These are phyloP conservation scores for Maconellicoccus hirsutus DNA, from an alignment of 1,140 invertebrate species.

Conservation along the genomic window DNA sequence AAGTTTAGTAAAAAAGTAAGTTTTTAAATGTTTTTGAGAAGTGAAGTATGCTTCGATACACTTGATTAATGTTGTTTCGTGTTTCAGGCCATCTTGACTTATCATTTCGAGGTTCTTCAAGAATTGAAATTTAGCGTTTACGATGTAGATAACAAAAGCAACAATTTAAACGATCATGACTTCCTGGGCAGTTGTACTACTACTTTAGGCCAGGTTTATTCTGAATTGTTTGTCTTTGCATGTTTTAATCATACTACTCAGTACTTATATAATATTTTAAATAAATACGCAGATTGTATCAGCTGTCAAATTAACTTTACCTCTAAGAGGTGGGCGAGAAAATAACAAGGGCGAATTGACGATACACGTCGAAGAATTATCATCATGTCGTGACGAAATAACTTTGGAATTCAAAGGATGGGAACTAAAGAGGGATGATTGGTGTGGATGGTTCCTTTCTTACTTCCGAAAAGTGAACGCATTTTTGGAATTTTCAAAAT, in stretches of 20 bases:
- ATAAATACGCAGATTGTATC: conserved; percentile 35
- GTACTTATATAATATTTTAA: no score
- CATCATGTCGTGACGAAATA: conserved; percentile 41
- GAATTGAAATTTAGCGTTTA: conserved; percentile 40
- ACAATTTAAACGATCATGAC: conserved; percentile 40
- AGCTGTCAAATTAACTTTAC: conserved; percentile 31
- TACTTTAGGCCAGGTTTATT: conserved; percentile 37
- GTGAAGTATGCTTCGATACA: no score
- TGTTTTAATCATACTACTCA: neutral
- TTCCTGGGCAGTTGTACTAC: conserved; percentile 42
- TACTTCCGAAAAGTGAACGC: conserved; percentile 36
- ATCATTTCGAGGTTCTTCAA: conserved; percentile 41
- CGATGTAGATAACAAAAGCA: conserved; percentile 41
- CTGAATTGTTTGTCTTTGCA: neutral
- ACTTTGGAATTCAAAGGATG: conserved; percentile 34
- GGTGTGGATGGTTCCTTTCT: conserved; percentile 36
- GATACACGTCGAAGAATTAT: conserved; percentile 43
- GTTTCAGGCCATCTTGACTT: conserved; percentile 34
- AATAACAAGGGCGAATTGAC: conserved; percentile 34
- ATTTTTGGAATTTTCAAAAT: conserved; percentile 42
- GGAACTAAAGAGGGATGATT: conserved; percentile 37
- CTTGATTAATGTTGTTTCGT: neutral
- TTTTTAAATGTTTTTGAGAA: neutral
- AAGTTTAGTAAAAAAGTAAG: conserved; percentile 42
- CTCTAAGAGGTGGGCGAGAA: conserved; percentile 26